Percentiles rank a stretch among this genome's conserved stretches.
These are phyloP conservation scores for Syrrhaptes paradoxus DNA, from an alignment of 2,113 vertebrate genomes.

Conservation along the genomic window DNA sequence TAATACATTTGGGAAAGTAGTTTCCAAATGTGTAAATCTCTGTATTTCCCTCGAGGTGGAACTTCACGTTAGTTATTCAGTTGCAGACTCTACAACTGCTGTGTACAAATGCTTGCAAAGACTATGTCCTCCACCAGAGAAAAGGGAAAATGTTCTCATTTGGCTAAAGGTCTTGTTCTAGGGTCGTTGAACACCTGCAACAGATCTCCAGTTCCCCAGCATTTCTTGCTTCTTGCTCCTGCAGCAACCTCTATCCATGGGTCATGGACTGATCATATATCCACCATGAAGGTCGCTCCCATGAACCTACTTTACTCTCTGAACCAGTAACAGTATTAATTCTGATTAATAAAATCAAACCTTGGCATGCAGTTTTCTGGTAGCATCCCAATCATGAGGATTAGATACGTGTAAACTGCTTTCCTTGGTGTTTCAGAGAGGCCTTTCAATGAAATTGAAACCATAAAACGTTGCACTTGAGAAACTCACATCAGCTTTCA, in stretches of 20 bases:
- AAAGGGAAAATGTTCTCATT: neutral
- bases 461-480: neutral
- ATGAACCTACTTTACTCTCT: neutral
- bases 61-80: accelerated
- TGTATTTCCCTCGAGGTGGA: neutral
- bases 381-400: neutral
- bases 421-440: neutral
- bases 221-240: neutral
- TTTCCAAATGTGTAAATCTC: neutral
- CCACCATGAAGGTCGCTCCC: neutral
- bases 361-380: neutral
- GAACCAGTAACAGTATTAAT: neutral
- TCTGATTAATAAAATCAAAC: neutral
- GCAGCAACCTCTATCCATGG: accelerated
- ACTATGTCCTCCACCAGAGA: neutral
- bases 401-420: neutral
- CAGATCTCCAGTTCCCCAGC: neutral
- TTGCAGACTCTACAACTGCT: neutral
- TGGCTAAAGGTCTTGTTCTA: neutral
- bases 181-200: neutral
- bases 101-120: neutral
- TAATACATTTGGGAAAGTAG: neutral
- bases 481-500: neutral
- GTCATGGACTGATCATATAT: neutral
- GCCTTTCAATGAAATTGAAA: neutral